phyloP scores from a whole-genome alignment of 2,113 vertebrate species.

The Saccopteryx bilineata region DNA sequence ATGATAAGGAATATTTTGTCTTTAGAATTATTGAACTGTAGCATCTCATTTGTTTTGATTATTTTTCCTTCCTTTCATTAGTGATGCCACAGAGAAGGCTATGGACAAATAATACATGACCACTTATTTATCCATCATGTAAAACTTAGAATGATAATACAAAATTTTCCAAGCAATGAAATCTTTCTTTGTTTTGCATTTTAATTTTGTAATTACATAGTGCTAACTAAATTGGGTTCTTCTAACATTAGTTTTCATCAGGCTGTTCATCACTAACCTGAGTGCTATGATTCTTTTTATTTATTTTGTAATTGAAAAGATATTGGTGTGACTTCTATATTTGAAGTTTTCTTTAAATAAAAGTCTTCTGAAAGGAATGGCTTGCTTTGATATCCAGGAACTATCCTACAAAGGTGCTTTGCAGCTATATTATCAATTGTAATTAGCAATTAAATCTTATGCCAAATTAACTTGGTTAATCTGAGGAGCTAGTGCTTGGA shows the following conservation, averaged over 20 bases:
- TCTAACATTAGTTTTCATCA: not conserved
- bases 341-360: not conserved
- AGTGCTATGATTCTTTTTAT: not conserved
- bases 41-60: not conserved
- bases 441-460: not conserved
- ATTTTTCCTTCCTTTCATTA: not conserved
- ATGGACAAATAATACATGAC: not conserved
- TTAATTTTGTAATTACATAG: not conserved
- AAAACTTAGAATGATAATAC: conserved; percentile 3
- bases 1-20: not conserved
- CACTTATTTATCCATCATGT: not conserved
- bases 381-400: not conserved
- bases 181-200: not conserved
- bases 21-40: not conserved
- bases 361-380: not conserved
- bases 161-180: not conserved
- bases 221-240: not conserved
- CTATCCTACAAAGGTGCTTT: not conserved
- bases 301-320: conserved; percentile 8
- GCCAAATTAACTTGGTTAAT: not conserved
- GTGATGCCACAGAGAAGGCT: not conserved
- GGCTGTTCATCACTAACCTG: not conserved
- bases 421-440: not conserved
- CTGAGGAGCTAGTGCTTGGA: not conserved
- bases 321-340: not conserved